These are phyloP conservation scores for Gila orcuttii DNA, from an alignment of 2,113 vertebrate species.

Conservation along the genomic window DNA sequence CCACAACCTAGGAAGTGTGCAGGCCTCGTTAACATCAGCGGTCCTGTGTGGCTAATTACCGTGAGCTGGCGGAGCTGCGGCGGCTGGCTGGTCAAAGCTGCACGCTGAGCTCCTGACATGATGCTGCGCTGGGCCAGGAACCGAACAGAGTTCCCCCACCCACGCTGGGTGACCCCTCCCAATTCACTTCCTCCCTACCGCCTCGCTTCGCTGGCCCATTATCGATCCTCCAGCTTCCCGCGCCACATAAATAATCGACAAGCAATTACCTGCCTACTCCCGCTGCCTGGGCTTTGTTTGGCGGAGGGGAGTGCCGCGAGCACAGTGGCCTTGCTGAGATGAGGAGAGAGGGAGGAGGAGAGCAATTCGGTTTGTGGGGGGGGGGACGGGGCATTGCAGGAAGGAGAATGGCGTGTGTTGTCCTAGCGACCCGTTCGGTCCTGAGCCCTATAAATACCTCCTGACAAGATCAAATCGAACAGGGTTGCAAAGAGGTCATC, in stretches of 20 bases:
- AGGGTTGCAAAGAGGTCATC: conserved; percentile 54
- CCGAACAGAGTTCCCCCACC: conserved; percentile 63
- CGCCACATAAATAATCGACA: conserved; percentile 83
- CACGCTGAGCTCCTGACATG: conserved; percentile 71
- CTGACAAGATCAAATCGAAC: conserved; percentile 65
- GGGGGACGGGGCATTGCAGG: not conserved
- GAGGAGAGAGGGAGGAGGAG: conserved; percentile 56
- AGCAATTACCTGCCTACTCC: conserved; percentile 84
- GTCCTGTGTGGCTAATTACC: conserved; percentile 81
- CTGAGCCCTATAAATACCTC: conserved; percentile 54
- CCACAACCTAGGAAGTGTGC: conserved; percentile 58
- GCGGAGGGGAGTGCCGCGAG: conserved; percentile 59
- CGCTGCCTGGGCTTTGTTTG: conserved; percentile 81
- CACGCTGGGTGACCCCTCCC: conserved; percentile 68
- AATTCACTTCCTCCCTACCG: conserved; percentile 60
- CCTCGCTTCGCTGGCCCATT: conserved; percentile 76
- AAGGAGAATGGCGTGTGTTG: conserved; percentile 57
- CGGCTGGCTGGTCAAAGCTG: conserved; percentile 72
- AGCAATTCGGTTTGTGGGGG: not conserved
- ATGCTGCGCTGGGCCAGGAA: conserved; percentile 61
- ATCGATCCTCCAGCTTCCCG: conserved; percentile 82
- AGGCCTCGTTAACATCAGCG: conserved; percentile 74
- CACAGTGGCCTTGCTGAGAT: conserved; percentile 71
- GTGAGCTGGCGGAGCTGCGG: conserved; percentile 68
- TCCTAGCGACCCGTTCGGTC: conserved; percentile 60